A percentile compares a stretch with the other conserved stretches of the same genome.
Evolutionary conservation across 2,888 invertebrate genomes (phyloP).

Genomic region (Mongoloraphidia duomilia): DNA sequence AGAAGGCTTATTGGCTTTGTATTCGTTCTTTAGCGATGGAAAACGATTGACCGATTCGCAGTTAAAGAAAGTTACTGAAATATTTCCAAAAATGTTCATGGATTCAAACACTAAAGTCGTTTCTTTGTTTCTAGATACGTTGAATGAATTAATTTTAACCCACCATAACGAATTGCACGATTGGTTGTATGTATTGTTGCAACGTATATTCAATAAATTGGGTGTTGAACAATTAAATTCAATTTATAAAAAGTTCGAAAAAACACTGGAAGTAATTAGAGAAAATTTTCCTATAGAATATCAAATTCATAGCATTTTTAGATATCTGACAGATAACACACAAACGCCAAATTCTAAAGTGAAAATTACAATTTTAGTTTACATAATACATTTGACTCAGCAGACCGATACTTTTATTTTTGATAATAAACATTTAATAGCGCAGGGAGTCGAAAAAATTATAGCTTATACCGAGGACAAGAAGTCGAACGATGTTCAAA

Average conservation of each 20-base stretch:
- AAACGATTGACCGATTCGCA: conserved; percentile 52
- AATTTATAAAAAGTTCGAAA: conserved; percentile 79
- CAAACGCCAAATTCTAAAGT: conserved; percentile 81
- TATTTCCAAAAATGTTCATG: conserved; percentile 93
- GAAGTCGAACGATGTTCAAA: conserved; percentile 54
- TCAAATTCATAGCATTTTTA: conserved; percentile 52
- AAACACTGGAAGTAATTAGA: conserved; percentile 64
- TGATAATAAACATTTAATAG: conserved; percentile 33
- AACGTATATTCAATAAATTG: conserved; percentile 65
- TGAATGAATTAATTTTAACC: conserved; percentile 74
- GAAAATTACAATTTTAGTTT: conserved; percentile 60
- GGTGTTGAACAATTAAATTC: conserved; percentile 86
- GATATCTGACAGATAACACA: conserved; percentile 80
- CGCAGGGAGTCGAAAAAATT: conserved; percentile 59
- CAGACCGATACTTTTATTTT: conserved; percentile 39
- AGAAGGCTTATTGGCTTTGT: conserved; percentile 68
- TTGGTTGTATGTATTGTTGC: conserved; percentile 83
- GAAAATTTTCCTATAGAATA: conserved; percentile 52
- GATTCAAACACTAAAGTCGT: conserved; percentile 92
- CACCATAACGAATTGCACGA: conserved; percentile 80
- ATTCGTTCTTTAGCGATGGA: conserved; percentile 58
- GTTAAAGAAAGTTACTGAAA: conserved; percentile 75
- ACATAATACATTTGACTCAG: conserved; percentile 47
- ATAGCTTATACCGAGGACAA: conserved; percentile 54
- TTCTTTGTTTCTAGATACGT: conserved; percentile 81